Evolutionary conservation across 2,797 vertebrate species (phyloP).

Genomic region (Ctenosaura bakeri): DNA sequence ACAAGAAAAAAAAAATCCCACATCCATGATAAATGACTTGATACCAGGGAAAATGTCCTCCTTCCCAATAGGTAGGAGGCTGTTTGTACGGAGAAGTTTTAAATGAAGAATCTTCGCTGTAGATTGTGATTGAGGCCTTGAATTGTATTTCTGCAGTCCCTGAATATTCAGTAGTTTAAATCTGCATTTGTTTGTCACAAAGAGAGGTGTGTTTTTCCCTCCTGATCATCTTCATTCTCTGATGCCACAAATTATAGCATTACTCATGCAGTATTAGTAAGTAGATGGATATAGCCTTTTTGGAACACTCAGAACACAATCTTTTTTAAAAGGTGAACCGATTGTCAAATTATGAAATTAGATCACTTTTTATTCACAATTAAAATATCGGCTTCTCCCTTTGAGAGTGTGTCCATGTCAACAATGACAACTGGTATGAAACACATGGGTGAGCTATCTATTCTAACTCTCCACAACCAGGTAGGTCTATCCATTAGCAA

Average conservation of each 20-base stretch:
- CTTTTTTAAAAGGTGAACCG: background rate
- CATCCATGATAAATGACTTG: background rate
- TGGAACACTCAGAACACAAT: background rate
- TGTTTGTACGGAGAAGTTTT: background rate
- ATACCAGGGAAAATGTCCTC: background rate
- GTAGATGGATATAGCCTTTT: background rate
- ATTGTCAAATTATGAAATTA: background rate
- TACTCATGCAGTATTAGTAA: background rate
- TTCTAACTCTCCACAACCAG: background rate
- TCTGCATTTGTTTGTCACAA: constrained; percentile 24
- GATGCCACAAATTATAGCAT: constrained; percentile 12
- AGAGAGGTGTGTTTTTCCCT: background rate
- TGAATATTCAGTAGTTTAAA: constrained; percentile 32
- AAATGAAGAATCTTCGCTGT: background rate
- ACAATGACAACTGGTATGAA: background rate
- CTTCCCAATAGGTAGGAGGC: background rate
- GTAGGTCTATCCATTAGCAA: background rate
- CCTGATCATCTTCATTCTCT: constrained; percentile 4
- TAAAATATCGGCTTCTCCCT: background rate
- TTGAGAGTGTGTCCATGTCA: background rate
- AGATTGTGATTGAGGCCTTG: constrained; percentile 13
- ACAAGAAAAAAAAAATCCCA: too few relatives aligned
- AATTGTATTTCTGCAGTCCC: constrained; percentile 17
- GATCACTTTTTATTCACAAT: background rate
- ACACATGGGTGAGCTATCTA: background rate